Base-by-base conservation (phyloP, 2,888 invertebrate genomes). In the Melitaea athalia region DNA sequence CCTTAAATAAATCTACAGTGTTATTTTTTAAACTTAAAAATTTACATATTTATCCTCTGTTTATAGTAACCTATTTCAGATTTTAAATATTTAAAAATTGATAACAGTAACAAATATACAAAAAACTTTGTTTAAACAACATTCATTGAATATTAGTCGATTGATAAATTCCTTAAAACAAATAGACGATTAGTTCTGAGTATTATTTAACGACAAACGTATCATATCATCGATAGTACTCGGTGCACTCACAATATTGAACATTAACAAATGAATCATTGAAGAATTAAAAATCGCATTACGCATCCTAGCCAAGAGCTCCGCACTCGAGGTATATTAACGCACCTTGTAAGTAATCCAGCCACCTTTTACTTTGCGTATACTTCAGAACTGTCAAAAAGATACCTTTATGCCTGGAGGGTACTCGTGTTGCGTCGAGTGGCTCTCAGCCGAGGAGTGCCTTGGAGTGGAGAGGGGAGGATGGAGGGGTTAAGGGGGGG, bases 381-480 rank as follows among this genome's bases (percentile, higher is more conserved):
- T 64, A 68, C 70, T 62, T 62, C 70, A 68, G 81, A 82, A 82
- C 81, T 83, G 82, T 85, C 84, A 79, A 84, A 86, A 86, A 85
- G 87, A 89, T 87, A 88, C 87, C 88, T 87, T 86, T 82, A 81
- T 79, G 74, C 77, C 75, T 75, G 71, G 77, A 84, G 81, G 72
- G 79, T 74, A 53, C 81, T 83, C 68, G 74, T 74, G 70, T 52
- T 59, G 69, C 68, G 71, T 80, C 75, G 77, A 85, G 85, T 78
- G 81, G 75, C 70, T 60, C 78, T 79, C 64, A 70, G 69, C 17
- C 43, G 59, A 69, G 71, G 73, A 76, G 77, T 71, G 72, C 61
- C 64, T 70, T 72, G 55, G 74, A 79, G 81, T 78, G 78, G 70
- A 59, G 57, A 59, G 68, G 71, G 72, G 70, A 59, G 24, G 74